These are phyloP conservation scores for Caranx ignobilis DNA, from an alignment of 2,113 vertebrate species.

Conservation along the genomic window DNA sequence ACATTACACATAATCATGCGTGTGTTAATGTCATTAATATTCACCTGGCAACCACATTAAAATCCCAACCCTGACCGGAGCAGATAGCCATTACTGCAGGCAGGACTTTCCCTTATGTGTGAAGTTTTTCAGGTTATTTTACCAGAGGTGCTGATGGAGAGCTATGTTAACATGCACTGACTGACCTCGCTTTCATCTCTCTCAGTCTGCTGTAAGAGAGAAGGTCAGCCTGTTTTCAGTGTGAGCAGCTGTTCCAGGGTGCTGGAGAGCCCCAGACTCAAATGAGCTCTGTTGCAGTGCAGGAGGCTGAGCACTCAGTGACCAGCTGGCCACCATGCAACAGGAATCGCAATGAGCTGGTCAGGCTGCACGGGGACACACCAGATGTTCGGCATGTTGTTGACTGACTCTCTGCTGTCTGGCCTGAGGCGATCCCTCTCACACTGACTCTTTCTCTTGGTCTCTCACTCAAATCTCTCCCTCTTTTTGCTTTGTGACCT, in stretches of 20 bases:
- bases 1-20: not conserved
- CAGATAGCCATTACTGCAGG: not conserved
- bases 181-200: not conserved
- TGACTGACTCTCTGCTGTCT: slow-evolving; percentile 14
- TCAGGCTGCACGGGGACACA: slow-evolving; percentile 18
- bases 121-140: not conserved
- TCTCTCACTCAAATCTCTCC: not conserved
- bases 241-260: slow-evolving; percentile 13
- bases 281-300: slow-evolving; percentile 8
- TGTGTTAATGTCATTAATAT: not conserved
- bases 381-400: slow-evolving; percentile 48
- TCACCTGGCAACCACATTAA: not conserved
- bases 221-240: not conserved
- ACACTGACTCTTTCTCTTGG: not conserved
- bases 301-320: slow-evolving; percentile 5
- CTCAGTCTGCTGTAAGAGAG: not conserved
- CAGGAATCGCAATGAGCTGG: slow-evolving; percentile 27
- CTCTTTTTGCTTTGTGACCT: not conserved
- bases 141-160: not conserved
- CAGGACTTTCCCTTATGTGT: not conserved
- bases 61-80: not conserved
- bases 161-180: not conserved
- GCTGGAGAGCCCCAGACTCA: not conserved
- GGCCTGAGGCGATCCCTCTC: slow-evolving; percentile 8
- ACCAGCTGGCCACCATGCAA: slow-evolving; percentile 33